Evolutionary conservation across 2,888 invertebrate species (phyloP).

Genomic region (Scaptodrosophila latifasciaeformis): DNA sequence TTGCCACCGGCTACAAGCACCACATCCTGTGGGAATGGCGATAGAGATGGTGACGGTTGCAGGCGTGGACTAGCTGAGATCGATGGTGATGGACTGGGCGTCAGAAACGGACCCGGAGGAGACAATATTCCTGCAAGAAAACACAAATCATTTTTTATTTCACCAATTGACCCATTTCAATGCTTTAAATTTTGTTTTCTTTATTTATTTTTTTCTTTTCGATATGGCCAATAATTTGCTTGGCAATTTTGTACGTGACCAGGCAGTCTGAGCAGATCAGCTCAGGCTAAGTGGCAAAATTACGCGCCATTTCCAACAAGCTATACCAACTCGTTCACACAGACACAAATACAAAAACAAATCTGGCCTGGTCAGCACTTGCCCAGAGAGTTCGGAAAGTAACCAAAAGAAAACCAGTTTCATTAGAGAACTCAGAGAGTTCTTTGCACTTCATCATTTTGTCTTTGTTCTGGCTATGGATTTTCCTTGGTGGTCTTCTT

Average conservation of each 20-base stretch:
- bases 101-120: slow-evolving; percentile 76
- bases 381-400: background rate
- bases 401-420: slow-evolving; percentile 47
- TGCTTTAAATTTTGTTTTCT: background rate
- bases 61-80: slow-evolving; percentile 76
- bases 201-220: slow-evolving; percentile 9
- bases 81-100: slow-evolving; percentile 76
- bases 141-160: slow-evolving; percentile 6
- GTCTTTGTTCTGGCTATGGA: slow-evolving; percentile 10
- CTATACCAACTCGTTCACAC: slow-evolving; percentile 20
- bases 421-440: slow-evolving; percentile 45
- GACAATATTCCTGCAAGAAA: slow-evolving; percentile 74
- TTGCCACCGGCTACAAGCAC: slow-evolving; percentile 75
- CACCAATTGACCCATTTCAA: background rate
- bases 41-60: slow-evolving; percentile 75
- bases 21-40: slow-evolving; percentile 76
- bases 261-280: slow-evolving; percentile 30
- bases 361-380: slow-evolving; percentile 4
- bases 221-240: slow-evolving; percentile 49
- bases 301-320: slow-evolving; percentile 65
- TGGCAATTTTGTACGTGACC: slow-evolving; percentile 61
- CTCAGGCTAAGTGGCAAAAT: slow-evolving; percentile 39
- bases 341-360: slow-evolving; percentile 22
- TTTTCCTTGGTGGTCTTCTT: no score
- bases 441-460: slow-evolving; percentile 60